Base-by-base conservation (phyloP, 2,113 vertebrate species). In the Pogonocichla stellata region DNA sequence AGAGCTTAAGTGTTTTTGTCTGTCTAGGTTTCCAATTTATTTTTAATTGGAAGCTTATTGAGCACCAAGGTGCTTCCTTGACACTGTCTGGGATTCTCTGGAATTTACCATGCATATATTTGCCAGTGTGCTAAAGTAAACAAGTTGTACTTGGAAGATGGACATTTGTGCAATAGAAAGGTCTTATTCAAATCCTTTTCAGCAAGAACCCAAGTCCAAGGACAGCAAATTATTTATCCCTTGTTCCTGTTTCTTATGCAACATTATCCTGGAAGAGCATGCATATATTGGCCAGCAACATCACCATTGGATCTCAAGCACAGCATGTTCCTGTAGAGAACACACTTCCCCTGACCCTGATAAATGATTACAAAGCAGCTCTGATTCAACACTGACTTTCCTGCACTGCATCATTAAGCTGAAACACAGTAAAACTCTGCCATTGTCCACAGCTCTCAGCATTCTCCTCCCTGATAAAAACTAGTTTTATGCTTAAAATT, bases 271-370 rank as follows among this genome's bases (percentile, higher is more conserved):
- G 50, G 36, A 86, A 82, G 51, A 80, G 26, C 70, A 56, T 13
- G 31, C 22, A 3, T 29, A 24, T 33, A 69, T 40, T 48, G 33
- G 50, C 34, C 20, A 3, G 75, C 26, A 66, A 19, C 11, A 3
- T 73, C 0, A 3, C 3, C 34, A 25, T 42, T 42, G 53, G 38
- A 82, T 57, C 48, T 50, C 5, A 5, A 78, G 89, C 53, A 94
- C 91, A 85, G 66, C 29, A 0, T 87, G 92, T 95, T 94, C 94
- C 79, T 19, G 19, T 11, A 74, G 42, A 92, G 75, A 88, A 78
- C 75, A 92, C 60, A 56, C 80, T 95, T 80, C 43, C 56, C 70
- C 70, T 93, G 90, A 94, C 71, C 74, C 74, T 72, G 65, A 82
- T 38, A 29, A 79, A 62, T 38, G 47, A 85, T 66, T 79, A 84